Evolutionary conservation across 2,113 vertebrate genomes (phyloP), one percentile per base, ranked within the genome.

Genomic region (Agelaius phoeniceus): DNA sequence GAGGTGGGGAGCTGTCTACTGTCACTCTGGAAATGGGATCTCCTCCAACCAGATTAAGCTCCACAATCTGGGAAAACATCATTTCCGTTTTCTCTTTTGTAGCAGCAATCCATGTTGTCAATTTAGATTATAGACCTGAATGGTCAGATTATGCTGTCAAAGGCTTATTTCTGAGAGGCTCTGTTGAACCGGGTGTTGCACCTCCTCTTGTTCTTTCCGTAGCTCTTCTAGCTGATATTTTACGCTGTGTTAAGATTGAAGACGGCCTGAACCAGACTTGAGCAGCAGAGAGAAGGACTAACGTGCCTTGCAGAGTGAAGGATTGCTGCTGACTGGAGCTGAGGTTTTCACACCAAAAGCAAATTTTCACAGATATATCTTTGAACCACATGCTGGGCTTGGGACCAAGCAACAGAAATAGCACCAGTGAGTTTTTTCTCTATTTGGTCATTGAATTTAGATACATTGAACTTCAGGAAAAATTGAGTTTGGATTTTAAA

Each of bases 81-180:
- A 61, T 89, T 94, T 94, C 61, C 18, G 27, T 89, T 94, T 94
- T 92, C 80, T 86, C 68, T 89, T 84, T 84, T 93, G 76, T 90
- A 84, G 61, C 17, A 87, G 59, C 44, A 84, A 69, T 62, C 74
- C 1, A 0, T n/a, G 43, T 76, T 85, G 71, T 91, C 94, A 87
- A 46, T 0, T 91, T 87, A 93, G 84, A 95, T 94, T 89, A 87
- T 24, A 62, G 59, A 84, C 30, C 46, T 7, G 3, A 92, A 80
- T 0, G 0, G 35, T 37, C 54, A 85, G 72, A 77, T 94, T 90
- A 84, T 35, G 46, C 30, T 90, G 83, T 88, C 86, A 67, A 90
- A 92, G 18, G 46, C 44, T 77, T 71, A 15, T 55, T 90, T 83
- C 83, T 87, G 57, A 1, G 3, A 74, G n/a, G 41, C 27, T 15